Percentiles rank a stretch among this genome's conserved stretches.
Conservation (phyloP, 2,113 vertebrate species). For the Gambusia affinis region DNA sequence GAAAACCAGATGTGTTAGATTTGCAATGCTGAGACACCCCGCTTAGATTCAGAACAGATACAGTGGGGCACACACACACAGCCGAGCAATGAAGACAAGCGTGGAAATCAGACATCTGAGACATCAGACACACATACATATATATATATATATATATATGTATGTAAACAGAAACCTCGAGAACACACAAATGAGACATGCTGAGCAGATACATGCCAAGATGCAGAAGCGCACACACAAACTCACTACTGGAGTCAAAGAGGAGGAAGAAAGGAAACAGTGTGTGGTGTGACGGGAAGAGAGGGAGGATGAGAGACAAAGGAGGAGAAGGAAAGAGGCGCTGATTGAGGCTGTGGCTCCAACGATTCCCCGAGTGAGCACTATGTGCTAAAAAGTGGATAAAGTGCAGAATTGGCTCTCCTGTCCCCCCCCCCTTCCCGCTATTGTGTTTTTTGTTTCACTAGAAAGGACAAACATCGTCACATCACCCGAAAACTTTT, state of each 20-base stretch:
- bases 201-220: slow-evolving; percentile 47
- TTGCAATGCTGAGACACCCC: slow-evolving; percentile 27
- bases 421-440: slow-evolving; percentile 20
- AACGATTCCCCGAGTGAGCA: slow-evolving; percentile 66
- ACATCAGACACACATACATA: slow-evolving; percentile 15
- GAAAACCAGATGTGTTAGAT: slow-evolving; percentile 49
- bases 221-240: slow-evolving; percentile 24
- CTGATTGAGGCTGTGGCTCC: slow-evolving; percentile 53
- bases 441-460: slow-evolving; percentile 70
- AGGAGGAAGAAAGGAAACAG: slow-evolving; percentile 28
- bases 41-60: slow-evolving; percentile 32
- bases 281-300: slow-evolving; percentile 31
- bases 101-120: slow-evolving; percentile 29
- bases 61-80: background rate
- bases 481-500: slow-evolving; percentile 48
- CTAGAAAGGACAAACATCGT: slow-evolving; percentile 55
- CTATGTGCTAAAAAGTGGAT: slow-evolving; percentile 66
- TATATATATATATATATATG: background rate
- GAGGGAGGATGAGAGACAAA: slow-evolving; percentile 48
- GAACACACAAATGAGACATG: slow-evolving; percentile 27
- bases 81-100: slow-evolving; percentile 3
- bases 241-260: slow-evolving; percentile 18
- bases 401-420: slow-evolving; percentile 62
- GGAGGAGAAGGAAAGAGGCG: slow-evolving; percentile 30
- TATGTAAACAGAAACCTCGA: slow-evolving; percentile 15